Percentiles rank a stretch among this genome's conserved stretches.
Evolutionary conservation across 2,888 invertebrate species (phyloP).

Genomic region (Lasioglossum morio): DNA sequence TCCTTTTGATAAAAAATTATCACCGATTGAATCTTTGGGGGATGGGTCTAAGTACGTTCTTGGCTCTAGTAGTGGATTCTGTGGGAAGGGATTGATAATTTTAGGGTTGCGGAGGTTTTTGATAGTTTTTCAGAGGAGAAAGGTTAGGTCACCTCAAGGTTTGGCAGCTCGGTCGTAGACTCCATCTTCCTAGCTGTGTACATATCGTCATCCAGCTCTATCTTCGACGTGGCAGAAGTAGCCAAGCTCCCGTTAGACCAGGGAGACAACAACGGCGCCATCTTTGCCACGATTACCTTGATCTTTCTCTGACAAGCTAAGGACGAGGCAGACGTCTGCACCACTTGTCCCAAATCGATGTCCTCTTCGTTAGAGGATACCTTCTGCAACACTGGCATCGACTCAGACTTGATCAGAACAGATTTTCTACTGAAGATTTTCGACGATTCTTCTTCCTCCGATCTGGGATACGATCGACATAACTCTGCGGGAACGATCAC

Average conservation of each 20-base stretch:
- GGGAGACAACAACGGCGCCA: constrained; percentile 50
- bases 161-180: constrained; percentile 43
- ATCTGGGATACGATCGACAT: neutral
- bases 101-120: neutral
- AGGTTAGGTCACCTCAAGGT: constrained; percentile 4
- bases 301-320: constrained; percentile 63
- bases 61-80: neutral
- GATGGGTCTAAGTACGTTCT: neutral
- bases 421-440: neutral
- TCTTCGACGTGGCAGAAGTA: constrained; percentile 11
- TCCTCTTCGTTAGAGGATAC: neutral
- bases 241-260: constrained; percentile 27
- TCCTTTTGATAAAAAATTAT: neutral
- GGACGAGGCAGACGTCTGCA: constrained; percentile 63
- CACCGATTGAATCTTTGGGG: constrained; percentile 3
- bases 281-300: constrained; percentile 63
- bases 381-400: constrained; percentile 61
- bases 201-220: constrained; percentile 1
- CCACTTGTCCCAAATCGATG: neutral
- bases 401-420: constrained; percentile 55
- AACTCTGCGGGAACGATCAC: neutral
- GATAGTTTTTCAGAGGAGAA: no score
- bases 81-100: neutral
- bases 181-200: constrained; percentile 33
- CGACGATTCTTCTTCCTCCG: neutral